phyloP scores from a whole-genome alignment of 2,797 vertebrate genomes.

The Botia almorhae region DNA sequence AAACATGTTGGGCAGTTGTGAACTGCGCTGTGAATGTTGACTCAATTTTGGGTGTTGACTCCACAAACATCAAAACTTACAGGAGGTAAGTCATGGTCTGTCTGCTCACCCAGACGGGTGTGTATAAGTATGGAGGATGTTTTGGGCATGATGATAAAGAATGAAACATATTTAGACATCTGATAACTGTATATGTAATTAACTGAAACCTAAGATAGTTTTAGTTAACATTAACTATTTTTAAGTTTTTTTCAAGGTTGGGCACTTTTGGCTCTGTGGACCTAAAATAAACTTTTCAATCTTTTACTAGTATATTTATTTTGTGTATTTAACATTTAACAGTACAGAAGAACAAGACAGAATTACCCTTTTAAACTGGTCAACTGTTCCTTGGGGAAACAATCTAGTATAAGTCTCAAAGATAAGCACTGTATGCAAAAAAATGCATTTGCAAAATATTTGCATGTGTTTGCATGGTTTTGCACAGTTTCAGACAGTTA shows the following conservation, averaged over 20 bases:
- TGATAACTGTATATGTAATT: slow-evolving; percentile 20
- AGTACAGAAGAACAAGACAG: background rate
- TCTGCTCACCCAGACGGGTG: slow-evolving; percentile 34
- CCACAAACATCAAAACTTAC: background rate
- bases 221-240: background rate
- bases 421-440: slow-evolving; percentile 19
- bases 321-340: no score
- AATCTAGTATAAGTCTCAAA: background rate
- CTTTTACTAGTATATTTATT: background rate
- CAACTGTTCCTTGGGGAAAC: background rate
- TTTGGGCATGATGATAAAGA: slow-evolving; percentile 43
- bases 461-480: slow-evolving; percentile 59
- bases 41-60: background rate
- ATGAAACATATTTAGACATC: slow-evolving; percentile 37
- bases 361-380: slow-evolving; percentile 17
- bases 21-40: background rate
- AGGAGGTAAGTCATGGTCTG: slow-evolving; percentile 6
- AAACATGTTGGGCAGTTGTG: background rate
- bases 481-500: slow-evolving; percentile 48
- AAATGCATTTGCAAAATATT: slow-evolving; percentile 50
- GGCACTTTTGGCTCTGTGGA: background rate
- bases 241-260: background rate
- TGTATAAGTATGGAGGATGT: slow-evolving; percentile 46
- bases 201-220: slow-evolving; percentile 4
- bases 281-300: background rate